These are phyloP conservation scores for Pseudochirops cupreus DNA, from an alignment of 2,797 vertebrate genomes.

Conservation along the genomic window DNA sequence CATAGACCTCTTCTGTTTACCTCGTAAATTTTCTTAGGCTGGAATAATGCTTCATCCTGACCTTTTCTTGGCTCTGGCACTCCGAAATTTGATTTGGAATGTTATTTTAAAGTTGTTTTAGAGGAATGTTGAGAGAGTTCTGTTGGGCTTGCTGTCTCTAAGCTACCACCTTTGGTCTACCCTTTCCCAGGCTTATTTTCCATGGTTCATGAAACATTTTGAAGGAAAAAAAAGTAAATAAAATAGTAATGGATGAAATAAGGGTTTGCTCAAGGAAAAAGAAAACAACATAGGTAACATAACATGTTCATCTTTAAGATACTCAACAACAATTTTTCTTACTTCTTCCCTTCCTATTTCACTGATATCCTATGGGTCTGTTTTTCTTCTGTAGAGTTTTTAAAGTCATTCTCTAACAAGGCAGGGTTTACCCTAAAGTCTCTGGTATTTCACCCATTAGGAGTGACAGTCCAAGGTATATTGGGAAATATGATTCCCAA, in stretches of 20 bases:
- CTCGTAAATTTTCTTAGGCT: not conserved
- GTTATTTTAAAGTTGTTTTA: not conserved
- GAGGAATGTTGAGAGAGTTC: not conserved
- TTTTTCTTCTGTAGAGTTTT: not conserved
- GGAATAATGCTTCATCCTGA: not conserved
- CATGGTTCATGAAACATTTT: not conserved
- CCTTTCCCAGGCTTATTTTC: not conserved
- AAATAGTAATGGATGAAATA: not conserved
- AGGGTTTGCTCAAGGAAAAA: not conserved
- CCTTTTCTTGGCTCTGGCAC: not conserved
- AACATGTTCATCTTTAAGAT: not conserved
- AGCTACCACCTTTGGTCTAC: not conserved
- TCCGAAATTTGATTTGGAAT: not conserved
- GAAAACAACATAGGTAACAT: not conserved
- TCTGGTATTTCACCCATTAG: not conserved
- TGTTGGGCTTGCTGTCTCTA: not conserved
- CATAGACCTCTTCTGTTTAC: not conserved
- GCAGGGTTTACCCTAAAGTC: slow-evolving; percentile 27
- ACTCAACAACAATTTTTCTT: not conserved
- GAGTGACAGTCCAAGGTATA: not conserved
- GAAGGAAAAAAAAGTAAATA: not conserved
- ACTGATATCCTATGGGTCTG: not conserved
- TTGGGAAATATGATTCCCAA: not conserved
- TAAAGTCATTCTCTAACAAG: slow-evolving; percentile 55
- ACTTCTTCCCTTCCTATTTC: not conserved